Evolutionary conservation across 2,113 vertebrate species (phyloP).

Genomic region (Pachyramphus minor): DNA sequence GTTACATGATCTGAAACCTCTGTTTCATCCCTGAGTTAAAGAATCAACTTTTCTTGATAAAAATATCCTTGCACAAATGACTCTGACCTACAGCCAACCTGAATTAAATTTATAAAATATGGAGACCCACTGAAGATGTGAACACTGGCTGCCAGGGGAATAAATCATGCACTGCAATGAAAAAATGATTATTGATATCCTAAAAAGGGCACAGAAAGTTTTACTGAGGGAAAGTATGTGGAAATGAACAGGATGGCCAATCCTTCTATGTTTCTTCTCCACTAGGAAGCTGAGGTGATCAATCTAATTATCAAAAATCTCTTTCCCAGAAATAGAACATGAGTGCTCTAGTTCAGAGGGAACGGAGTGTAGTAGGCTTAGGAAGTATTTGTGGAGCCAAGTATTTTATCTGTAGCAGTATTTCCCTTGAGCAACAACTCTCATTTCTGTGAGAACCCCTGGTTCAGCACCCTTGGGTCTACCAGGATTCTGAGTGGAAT

Average conservation of each 20-base stretch:
- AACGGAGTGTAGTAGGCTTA: not conserved
- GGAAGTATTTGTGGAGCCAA: not conserved
- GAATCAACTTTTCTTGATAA: not conserved
- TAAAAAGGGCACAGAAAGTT: not conserved
- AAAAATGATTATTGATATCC: not conserved
- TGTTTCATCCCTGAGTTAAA: not conserved
- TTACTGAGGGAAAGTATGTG: not conserved
- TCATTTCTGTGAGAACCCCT: not conserved
- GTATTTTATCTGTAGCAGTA: not conserved
- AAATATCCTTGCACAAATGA: not conserved
- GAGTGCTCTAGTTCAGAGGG: not conserved
- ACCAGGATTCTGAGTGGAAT: not conserved
- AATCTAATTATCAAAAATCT: slow-evolving; percentile 17
- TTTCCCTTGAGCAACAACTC: not conserved
- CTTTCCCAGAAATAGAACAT: not conserved
- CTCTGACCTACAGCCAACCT: not conserved
- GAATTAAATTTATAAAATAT: not conserved
- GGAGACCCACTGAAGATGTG: not conserved
- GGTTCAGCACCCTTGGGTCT: not conserved
- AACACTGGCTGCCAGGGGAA: not conserved
- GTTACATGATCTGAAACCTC: not conserved
- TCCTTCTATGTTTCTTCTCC: not conserved
- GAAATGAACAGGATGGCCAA: not conserved
- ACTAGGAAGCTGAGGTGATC: not conserved
- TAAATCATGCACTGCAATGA: not conserved